phyloP scores from a whole-genome alignment of 2,797 vertebrate species.

The Heteromormyrus szaboi region DNA sequence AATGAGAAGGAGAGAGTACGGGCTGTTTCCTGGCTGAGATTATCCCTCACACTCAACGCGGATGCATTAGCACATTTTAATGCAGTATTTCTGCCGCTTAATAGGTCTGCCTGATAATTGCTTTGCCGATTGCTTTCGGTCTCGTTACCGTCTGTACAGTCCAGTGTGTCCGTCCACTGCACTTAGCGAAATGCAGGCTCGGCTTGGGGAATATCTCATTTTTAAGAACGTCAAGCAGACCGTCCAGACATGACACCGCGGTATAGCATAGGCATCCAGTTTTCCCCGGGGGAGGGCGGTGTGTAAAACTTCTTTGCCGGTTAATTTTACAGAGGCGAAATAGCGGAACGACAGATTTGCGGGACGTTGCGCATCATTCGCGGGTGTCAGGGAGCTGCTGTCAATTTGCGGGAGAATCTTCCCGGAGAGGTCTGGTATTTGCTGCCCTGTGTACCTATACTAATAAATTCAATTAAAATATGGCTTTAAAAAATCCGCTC shows the following conservation, averaged over 20 bases:
- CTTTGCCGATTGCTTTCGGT: slow-evolving; percentile 21
- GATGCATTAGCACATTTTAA: slow-evolving; percentile 3
- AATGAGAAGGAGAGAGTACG: background rate
- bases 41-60: background rate
- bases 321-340: background rate
- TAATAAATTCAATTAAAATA: background rate
- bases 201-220: background rate
- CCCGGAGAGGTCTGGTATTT: background rate
- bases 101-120: background rate
- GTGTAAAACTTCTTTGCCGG: background rate
- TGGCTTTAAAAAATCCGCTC: background rate
- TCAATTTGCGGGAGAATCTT: background rate
- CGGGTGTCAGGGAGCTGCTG: background rate
- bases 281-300: background rate
- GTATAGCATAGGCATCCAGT: background rate
- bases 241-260: background rate
- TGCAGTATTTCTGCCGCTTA: background rate
- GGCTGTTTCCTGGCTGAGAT: background rate
- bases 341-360: background rate
- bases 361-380: background rate
- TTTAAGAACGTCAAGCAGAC: background rate
- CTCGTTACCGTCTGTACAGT: background rate
- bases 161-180: background rate
- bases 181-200: background rate
- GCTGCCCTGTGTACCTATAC: background rate